phyloP scores from a whole-genome alignment of 2,113 vertebrate genomes.

The Casuarius casuarius region DNA sequence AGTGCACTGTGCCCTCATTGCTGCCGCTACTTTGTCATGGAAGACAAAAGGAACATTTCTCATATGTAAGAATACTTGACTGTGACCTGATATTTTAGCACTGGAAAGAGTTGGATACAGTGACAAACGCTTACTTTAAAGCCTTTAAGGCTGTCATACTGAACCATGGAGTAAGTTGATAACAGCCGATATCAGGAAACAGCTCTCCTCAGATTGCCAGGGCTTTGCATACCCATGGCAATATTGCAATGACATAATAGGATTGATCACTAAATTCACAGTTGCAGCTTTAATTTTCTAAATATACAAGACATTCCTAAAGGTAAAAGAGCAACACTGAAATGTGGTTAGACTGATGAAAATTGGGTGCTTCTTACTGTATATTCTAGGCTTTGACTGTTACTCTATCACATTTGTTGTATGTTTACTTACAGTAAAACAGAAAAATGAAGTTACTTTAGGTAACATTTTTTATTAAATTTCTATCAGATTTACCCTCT shows the following conservation, averaged over 20 bases:
- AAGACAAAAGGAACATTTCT: neutral
- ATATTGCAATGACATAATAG: neutral
- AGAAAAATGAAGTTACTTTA: neutral
- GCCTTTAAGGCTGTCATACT: neutral
- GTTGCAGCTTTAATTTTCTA: neutral
- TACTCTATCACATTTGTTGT: neutral
- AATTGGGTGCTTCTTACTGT: neutral
- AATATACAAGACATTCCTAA: neutral
- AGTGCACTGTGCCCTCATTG: neutral
- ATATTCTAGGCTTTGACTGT: neutral
- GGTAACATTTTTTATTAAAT: neutral
- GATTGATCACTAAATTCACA: neutral
- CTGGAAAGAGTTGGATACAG: neutral
- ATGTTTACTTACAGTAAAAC: neutral
- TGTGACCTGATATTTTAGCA: neutral
- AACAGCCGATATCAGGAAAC: neutral
- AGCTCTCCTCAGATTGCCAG: neutral
- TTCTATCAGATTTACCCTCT: neutral
- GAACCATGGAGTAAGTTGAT: neutral
- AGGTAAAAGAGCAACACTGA: neutral
- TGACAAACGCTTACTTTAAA: neutral
- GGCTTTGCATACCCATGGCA: accelerated
- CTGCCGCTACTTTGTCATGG: neutral
- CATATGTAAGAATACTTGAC: neutral
- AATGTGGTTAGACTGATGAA: neutral